phyloP scores from a whole-genome alignment of 2,113 vertebrate genomes.

The Phoxinus phoxinus region DNA sequence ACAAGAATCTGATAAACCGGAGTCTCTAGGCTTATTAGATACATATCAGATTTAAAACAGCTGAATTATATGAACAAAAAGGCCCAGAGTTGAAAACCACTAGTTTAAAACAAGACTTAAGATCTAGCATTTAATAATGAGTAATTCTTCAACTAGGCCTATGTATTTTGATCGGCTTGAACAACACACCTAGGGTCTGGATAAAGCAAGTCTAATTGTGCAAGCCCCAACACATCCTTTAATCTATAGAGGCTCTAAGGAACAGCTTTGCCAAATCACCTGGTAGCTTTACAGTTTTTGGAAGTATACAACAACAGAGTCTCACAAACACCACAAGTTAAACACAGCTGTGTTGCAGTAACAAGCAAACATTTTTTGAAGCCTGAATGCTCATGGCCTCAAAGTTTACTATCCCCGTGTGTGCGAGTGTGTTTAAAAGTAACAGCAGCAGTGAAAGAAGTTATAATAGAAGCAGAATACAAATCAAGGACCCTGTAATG shows the following conservation, averaged over 20 bases:
- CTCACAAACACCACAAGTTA: conserved; percentile 49
- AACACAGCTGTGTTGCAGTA: conserved; percentile 55
- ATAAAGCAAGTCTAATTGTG: conserved; percentile 13
- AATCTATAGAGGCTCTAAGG: background rate
- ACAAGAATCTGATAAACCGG: background rate
- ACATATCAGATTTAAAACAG: background rate
- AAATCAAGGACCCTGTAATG: conserved; percentile 5
- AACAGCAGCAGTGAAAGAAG: background rate
- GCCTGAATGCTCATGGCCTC: conserved; percentile 1
- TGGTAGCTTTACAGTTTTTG: conserved; percentile 21
- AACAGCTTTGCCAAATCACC: conserved; percentile 23
- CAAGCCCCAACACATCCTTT: background rate
- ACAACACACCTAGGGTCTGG: background rate
- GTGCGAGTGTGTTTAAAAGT: background rate
- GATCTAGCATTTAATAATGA: conserved; percentile 16
- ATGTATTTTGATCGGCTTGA: background rate
- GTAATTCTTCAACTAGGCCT: conserved; percentile 1
- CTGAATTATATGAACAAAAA: background rate
- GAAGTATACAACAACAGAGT: conserved; percentile 39
- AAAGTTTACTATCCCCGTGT: conserved; percentile 2
- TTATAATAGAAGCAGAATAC: background rate
- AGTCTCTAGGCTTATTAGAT: background rate
- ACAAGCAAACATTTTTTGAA: conserved; percentile 47
- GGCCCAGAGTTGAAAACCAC: no score
- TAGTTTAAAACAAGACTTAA: background rate